Conservation (phyloP, 2,113 vertebrate genomes). For the Smithornis capensis region DNA sequence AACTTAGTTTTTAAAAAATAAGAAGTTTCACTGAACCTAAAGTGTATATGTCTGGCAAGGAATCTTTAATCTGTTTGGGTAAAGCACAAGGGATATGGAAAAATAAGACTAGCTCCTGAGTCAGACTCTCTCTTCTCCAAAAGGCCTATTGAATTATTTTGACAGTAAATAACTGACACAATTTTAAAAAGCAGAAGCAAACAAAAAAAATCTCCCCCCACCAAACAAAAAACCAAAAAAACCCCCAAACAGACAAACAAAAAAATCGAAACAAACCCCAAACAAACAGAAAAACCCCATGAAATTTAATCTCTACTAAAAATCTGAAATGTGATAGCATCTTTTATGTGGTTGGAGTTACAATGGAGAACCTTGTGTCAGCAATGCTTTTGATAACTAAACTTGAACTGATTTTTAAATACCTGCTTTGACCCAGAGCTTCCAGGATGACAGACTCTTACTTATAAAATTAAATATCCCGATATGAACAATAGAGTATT, state of each 20-base stretch:
- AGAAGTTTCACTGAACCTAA: background rate
- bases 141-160: background rate
- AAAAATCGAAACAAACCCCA: background rate
- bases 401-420: background rate
- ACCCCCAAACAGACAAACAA: background rate
- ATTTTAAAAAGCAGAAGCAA: background rate
- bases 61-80: background rate
- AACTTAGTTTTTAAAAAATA: background rate
- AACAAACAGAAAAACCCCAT: background rate
- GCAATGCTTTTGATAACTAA: background rate
- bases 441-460: background rate
- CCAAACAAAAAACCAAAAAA: background rate
- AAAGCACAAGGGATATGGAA: background rate
- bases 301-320: background rate
- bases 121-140: background rate
- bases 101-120: background rate
- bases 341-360: background rate
- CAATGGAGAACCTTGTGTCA: background rate
- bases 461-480: background rate
- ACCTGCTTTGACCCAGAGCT: background rate
- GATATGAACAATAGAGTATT: background rate
- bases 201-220: background rate
- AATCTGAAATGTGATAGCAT: background rate
- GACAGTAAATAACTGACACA: background rate
- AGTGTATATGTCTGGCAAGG: background rate